phyloP scores from a whole-genome alignment of 2,113 vertebrate species.

The Scopus umbretta region DNA sequence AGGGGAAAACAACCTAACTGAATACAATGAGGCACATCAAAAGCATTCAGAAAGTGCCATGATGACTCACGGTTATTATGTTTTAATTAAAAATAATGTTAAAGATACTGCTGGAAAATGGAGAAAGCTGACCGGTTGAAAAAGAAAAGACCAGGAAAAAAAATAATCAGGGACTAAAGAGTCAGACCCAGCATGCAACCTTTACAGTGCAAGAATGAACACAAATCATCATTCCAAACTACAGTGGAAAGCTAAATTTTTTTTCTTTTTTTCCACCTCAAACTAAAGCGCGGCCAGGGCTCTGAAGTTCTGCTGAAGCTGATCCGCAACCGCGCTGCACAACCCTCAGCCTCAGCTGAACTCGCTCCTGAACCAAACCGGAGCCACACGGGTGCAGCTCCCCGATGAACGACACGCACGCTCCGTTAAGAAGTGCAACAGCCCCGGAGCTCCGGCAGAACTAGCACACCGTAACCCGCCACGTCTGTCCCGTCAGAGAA shows the following conservation, averaged over 20 bases:
- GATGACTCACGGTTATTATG: background rate
- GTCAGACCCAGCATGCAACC: background rate
- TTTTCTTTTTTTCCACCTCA: background rate
- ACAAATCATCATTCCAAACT: background rate
- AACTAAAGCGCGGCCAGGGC: background rate
- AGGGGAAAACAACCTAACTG: background rate
- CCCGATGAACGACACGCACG: fast-evolving
- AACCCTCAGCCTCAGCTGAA: background rate
- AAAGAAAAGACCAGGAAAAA: background rate
- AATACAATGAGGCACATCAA: background rate
- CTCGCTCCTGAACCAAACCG: fast-evolving
- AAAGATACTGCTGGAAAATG: background rate
- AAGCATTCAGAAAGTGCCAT: background rate
- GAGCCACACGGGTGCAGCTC: background rate
- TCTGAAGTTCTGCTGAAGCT: background rate
- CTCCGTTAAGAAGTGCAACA: fast-evolving
- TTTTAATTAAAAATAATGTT: background rate
- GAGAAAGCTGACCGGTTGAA: background rate
- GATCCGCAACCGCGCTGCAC: background rate
- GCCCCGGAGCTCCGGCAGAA: background rate
- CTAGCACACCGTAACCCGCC: fast-evolving
- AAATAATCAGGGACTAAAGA: fast-evolving
- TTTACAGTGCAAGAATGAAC: background rate
- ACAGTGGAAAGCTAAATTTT: fast-evolving
- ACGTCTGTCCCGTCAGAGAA: fast-evolving